Percentiles rank a stretch among this genome's conserved stretches.
Evolutionary conservation across 2,113 vertebrate genomes (phyloP).

Genomic region (Laticauda laticaudata): DNA sequence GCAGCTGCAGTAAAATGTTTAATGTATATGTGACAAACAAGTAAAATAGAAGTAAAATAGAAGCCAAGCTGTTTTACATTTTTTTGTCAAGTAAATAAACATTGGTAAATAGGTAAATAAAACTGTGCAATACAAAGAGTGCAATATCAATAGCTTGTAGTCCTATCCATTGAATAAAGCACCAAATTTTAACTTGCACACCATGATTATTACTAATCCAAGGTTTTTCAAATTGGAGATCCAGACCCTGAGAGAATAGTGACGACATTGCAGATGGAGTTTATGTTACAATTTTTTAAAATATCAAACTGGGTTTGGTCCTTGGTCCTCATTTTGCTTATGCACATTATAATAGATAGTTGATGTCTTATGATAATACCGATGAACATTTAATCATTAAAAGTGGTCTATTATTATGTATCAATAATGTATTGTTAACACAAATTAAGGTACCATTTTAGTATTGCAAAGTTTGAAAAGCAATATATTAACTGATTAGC

Average conservation of each 20-base stretch:
- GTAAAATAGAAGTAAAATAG: neutral
- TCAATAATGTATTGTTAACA: neutral
- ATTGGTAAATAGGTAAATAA: neutral
- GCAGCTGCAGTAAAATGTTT: neutral
- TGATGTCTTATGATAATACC: neutral
- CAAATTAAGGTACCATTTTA: neutral
- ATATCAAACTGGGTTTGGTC: neutral
- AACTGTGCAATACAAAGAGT: neutral
- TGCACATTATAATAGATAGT: neutral
- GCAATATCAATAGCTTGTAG: neutral
- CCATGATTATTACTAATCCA: slow-evolving; percentile 6
- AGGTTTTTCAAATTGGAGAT: neutral
- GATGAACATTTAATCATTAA: neutral
- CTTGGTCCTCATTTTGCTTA: neutral
- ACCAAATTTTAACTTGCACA: neutral
- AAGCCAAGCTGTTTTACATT: neutral
- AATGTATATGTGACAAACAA: neutral
- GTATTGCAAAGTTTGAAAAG: neutral
- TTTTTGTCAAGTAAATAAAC: neutral
- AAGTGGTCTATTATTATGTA: too few relatives aligned
- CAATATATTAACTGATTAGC: neutral
- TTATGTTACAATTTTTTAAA: neutral
- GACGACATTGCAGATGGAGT: neutral
- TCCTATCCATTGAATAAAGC: neutral
- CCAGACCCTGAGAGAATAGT: neutral